These are phyloP conservation scores for Loripinus fragilis DNA, from an alignment of 2,888 invertebrate species.

Conservation along the genomic window DNA sequence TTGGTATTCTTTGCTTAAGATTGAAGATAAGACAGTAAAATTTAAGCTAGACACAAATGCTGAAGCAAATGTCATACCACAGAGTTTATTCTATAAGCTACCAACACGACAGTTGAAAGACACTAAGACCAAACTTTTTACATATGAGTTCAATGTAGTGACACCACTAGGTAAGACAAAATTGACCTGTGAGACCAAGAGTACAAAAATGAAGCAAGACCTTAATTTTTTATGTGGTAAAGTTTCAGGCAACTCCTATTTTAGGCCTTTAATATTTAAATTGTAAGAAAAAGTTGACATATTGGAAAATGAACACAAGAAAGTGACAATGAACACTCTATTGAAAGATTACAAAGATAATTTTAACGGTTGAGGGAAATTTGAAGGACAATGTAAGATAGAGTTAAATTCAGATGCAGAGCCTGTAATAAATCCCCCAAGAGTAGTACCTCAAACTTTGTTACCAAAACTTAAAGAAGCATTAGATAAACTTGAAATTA, in stretches of 20 bases:
- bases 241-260: constrained; percentile 2
- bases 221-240: constrained; percentile 10
- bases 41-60: constrained; percentile 49
- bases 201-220: background rate
- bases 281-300: background rate
- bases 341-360: constrained; percentile 8
- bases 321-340: background rate
- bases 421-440: constrained; percentile 29
- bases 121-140: background rate
- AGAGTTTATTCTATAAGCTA: constrained; percentile 15
- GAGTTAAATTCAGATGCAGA: background rate
- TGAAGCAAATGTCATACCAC: constrained; percentile 43
- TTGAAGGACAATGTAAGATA: constrained; percentile 8
- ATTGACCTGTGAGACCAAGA: background rate
- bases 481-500: background rate
- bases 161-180: background rate
- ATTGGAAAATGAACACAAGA: background rate
- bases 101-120: background rate
- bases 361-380: constrained; percentile 24
- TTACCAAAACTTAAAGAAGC: background rate
- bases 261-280: background rate
- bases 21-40: constrained; percentile 26
- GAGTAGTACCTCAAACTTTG: background rate
- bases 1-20: constrained; percentile 28
- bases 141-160: background rate